Evolutionary conservation across 2,888 invertebrate genomes (phyloP).

Genomic region (Drosophila kanekoi): DNA sequence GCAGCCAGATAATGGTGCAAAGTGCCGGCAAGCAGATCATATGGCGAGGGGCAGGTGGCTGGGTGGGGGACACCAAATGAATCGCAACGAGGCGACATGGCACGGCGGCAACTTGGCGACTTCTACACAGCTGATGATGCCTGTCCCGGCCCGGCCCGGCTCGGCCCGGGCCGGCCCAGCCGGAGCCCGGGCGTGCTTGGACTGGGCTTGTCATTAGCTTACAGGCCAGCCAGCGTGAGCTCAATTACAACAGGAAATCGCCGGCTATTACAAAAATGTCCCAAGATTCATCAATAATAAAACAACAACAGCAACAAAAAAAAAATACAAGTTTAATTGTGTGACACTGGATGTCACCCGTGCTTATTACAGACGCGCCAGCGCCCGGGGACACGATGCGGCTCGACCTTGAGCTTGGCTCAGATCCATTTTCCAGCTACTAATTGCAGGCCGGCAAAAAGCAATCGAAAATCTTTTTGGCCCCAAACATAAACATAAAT

Average conservation of each 20-base stretch:
- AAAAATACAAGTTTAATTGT: slow-evolving; percentile 71
- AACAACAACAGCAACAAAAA: no score
- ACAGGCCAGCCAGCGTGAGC: slow-evolving; percentile 69
- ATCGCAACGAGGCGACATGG: slow-evolving; percentile 36
- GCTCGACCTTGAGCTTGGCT: slow-evolving; percentile 37
- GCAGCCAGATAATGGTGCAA: slow-evolving; percentile 72
- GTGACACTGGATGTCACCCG: slow-evolving; percentile 61
- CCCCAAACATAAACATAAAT: slow-evolving; percentile 50
- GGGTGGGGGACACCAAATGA: slow-evolving; percentile 27
- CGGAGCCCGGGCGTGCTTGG: slow-evolving; percentile 50
- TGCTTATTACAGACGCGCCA: slow-evolving; percentile 8
- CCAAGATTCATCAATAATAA: slow-evolving; percentile 72
- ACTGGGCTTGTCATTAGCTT: slow-evolving; percentile 74
- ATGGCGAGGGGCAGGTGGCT: slow-evolving; percentile 1
- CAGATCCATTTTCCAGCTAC: slow-evolving; percentile 27
- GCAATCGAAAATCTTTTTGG: slow-evolving; percentile 45
- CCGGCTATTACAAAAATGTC: slow-evolving; percentile 82
- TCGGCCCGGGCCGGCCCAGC: no score
- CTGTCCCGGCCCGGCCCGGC: slow-evolving; percentile 11
- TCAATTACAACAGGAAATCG: slow-evolving; percentile 78
- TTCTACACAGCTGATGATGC: slow-evolving; percentile 60
- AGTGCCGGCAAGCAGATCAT: slow-evolving; percentile 60
- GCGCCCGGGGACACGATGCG: slow-evolving; percentile 9
- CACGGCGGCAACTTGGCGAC: slow-evolving; percentile 17
- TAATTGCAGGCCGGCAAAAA: slow-evolving; percentile 60